These are phyloP conservation scores for Hemistola chrysoprasaria DNA, from an alignment of 2,888 invertebrate species.

Conservation along the genomic window DNA sequence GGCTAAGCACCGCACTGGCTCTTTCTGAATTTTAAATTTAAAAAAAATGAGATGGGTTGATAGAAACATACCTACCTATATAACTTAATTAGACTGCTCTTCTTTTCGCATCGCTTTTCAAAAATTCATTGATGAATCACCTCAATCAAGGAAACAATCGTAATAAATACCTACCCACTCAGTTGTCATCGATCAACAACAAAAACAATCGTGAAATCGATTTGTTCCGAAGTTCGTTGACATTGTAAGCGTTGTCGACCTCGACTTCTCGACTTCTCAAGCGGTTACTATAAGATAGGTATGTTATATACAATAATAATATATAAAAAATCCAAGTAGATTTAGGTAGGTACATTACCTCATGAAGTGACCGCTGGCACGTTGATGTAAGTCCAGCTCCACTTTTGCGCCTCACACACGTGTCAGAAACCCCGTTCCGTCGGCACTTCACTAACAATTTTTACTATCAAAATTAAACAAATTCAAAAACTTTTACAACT, in stretches of 20 bases:
- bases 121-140: slow-evolving; percentile 18
- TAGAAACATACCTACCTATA: too few relatives aligned
- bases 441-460: slow-evolving; percentile 52
- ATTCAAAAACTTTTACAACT: slow-evolving; percentile 33
- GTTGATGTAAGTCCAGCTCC: slow-evolving; percentile 90
- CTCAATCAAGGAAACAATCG: slow-evolving; percentile 19
- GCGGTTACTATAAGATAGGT: too few relatives aligned
- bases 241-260: slow-evolving; percentile 25
- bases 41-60: too few relatives aligned
- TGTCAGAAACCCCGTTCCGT: slow-evolving; percentile 43
- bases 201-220: slow-evolving; percentile 31
- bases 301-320: too few relatives aligned
- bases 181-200: slow-evolving; percentile 24
- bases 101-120: neutral
- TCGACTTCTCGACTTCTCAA: too few relatives aligned
- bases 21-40: too few relatives aligned
- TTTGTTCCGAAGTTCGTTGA: slow-evolving; percentile 31
- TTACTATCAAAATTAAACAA: too few relatives aligned
- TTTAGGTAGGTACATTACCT: too few relatives aligned
- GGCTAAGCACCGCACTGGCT: too few relatives aligned
- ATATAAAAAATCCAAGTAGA: too few relatives aligned
- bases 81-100: too few relatives aligned
- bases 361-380: slow-evolving; percentile 89
- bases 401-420: slow-evolving; percentile 80
- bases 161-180: slow-evolving; percentile 13